Percentiles rank a stretch among this genome's conserved stretches.
phyloP scores from a whole-genome alignment of 2,797 vertebrate genomes.

The Gymnothorax reevesii region DNA sequence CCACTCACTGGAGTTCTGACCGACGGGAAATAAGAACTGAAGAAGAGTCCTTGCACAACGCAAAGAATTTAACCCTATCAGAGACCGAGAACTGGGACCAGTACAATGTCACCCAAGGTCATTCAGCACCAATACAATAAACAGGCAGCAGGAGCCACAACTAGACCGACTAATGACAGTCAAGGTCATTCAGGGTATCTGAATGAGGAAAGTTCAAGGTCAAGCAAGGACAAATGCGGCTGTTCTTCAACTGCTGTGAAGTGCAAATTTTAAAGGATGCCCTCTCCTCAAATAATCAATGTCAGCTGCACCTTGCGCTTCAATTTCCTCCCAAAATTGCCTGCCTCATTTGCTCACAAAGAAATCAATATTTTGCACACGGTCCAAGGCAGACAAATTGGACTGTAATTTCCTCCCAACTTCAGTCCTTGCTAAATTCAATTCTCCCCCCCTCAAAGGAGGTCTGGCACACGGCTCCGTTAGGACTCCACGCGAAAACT shows the following conservation, averaged over 20 bases:
- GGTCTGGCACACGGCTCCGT: neutral
- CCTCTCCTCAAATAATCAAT: too few relatives aligned
- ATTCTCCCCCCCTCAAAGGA: neutral
- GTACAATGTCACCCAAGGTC: neutral
- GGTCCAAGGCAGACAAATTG: neutral
- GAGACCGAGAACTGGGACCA: neutral
- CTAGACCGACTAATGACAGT: neutral
- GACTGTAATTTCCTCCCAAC: neutral
- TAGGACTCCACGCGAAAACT: too few relatives aligned
- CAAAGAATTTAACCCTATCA: neutral
- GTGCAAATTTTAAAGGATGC: neutral
- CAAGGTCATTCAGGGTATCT: neutral
- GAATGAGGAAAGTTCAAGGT: neutral
- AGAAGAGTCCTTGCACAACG: neutral
- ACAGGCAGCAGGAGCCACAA: neutral
- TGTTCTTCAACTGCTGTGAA: neutral
- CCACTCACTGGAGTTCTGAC: neutral
- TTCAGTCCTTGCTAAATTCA: neutral
- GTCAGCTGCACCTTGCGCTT: neutral
- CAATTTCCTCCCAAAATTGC: neutral
- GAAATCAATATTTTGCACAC: neutral
- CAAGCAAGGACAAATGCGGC: neutral
- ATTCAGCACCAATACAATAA: neutral
- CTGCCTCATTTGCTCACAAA: neutral
- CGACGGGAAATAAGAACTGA: neutral